Base-by-base conservation (phyloP, 2,113 vertebrate genomes). In the Anser cygnoides region DNA sequence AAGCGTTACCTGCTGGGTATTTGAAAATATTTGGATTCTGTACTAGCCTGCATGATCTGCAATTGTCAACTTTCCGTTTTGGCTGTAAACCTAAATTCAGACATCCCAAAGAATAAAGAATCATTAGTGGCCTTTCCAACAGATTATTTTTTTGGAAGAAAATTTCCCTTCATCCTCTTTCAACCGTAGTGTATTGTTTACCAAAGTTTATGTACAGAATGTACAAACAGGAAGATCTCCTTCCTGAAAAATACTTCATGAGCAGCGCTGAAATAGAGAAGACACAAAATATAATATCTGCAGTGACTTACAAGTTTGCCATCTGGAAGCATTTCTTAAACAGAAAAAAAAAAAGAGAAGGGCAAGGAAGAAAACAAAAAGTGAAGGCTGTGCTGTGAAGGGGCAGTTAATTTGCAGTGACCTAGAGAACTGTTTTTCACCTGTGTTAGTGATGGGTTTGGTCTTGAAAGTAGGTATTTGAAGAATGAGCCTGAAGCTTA, bases 211-310 rank as follows among this genome's bases (percentile, higher is more conserved):
- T 97, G 94, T 96, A 97, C 96, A 88, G 94, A 96, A 94, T 78
- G 95, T 98, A 91, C 96, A 98, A 98, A 98, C 97, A 98, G 98
- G 97, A 98, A 97, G 95, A 80, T 97, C 80, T 96, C 44, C 97
- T 98, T 98, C 98, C 98, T 98, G 97, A 93, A 97, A 97, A 97
- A 97, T 97, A 96, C 95, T 97, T 96, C 89, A 43, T 89, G 91
- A 97, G 94, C 94, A 78, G 89, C 94, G 83, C 94, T 95, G 93
- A 96, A 96, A 50, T 23, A 84, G 68, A 93, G 95, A 97, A 84
- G 82, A 96, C 94, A 78, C 93, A 86, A 97, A 96, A 93, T 95
- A 82, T 90, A 66, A 94, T 94, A 95, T 86, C 92, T 97, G 76
- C 84, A 97, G 79, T 87, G 82, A 94, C 78, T 97, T 88, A 77